Evolutionary conservation across 2,888 invertebrate species (phyloP).

Genomic region (Philhelius pedissequus): DNA sequence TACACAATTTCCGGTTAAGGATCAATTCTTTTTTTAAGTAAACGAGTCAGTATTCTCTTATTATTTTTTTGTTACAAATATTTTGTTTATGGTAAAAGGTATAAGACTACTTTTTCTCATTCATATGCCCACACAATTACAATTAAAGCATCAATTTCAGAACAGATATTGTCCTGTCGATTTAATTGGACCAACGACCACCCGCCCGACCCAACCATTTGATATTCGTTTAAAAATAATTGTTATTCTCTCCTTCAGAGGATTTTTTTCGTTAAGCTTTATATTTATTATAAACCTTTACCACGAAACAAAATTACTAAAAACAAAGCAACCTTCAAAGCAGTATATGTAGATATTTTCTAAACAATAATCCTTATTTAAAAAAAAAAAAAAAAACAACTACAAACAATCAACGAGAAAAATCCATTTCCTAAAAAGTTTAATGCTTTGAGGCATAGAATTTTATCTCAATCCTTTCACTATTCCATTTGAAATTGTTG

Average conservation of each 20-base stretch:
- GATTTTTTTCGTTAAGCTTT: background rate
- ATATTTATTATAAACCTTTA: too few relatives aligned
- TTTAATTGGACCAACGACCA: constrained; percentile 9
- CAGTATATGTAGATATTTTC: background rate
- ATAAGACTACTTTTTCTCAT: background rate
- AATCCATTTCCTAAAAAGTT: constrained; percentile 13
- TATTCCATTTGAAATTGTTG: constrained; percentile 27
- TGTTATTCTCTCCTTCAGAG: background rate
- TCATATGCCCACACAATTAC: background rate
- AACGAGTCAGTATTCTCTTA: too few relatives aligned
- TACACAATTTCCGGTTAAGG: too few relatives aligned
- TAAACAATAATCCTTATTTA: background rate
- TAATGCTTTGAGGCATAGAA: constrained; percentile 34
- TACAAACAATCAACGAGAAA: background rate
- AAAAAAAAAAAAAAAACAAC: too few relatives aligned
- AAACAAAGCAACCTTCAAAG: background rate
- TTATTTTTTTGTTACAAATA: background rate
- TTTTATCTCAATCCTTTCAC: constrained; percentile 31
- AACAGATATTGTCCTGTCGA: background rate
- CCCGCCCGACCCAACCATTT: too few relatives aligned
- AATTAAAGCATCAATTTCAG: background rate
- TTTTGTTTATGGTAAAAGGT: background rate
- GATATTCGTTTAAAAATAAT: background rate
- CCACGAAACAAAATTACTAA: background rate
- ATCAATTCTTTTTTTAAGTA: too few relatives aligned